These are phyloP conservation scores for Drosophila pegasa DNA, from an alignment of 2,888 invertebrate genomes.

Conservation along the genomic window DNA sequence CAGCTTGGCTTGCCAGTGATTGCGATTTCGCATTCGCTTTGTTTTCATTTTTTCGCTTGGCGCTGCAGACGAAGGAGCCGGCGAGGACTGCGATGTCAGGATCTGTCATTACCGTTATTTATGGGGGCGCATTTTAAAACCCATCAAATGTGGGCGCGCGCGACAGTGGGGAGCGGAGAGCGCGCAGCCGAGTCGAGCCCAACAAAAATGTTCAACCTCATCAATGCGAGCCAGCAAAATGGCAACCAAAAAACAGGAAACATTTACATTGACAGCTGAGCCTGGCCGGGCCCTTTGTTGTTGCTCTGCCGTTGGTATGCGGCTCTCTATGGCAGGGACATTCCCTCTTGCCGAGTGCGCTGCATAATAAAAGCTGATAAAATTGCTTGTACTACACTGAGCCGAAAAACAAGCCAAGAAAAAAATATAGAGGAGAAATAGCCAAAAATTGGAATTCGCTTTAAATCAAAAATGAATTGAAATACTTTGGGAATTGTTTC, in stretches of 20 bases:
- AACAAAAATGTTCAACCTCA: conserved; percentile 47
- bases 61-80: background rate
- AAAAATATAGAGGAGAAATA: too few relatives aligned
- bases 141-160: conserved; percentile 49
- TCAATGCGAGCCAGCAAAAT: conserved; percentile 41
- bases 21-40: conserved; percentile 55
- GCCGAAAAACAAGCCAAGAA: conserved; percentile 5
- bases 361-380: conserved; percentile 17
- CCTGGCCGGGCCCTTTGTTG: conserved; percentile 11
- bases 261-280: conserved; percentile 57
- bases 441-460: background rate
- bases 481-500: background rate
- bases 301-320: background rate
- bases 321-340: conserved; percentile 29
- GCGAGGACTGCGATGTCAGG: conserved; percentile 41
- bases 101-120: conserved; percentile 67
- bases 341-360: conserved; percentile 15
- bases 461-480: background rate
- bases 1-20: conserved; percentile 50
- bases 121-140: conserved; percentile 62
- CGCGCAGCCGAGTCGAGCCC: conserved; percentile 2
- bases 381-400: conserved; percentile 33
- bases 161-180: too few relatives aligned
- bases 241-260: conserved; percentile 34
- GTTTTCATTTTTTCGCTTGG: conserved; percentile 16